Evolutionary conservation across 2,888 invertebrate species (phyloP).

Genomic region (Physocephala rufipes): DNA sequence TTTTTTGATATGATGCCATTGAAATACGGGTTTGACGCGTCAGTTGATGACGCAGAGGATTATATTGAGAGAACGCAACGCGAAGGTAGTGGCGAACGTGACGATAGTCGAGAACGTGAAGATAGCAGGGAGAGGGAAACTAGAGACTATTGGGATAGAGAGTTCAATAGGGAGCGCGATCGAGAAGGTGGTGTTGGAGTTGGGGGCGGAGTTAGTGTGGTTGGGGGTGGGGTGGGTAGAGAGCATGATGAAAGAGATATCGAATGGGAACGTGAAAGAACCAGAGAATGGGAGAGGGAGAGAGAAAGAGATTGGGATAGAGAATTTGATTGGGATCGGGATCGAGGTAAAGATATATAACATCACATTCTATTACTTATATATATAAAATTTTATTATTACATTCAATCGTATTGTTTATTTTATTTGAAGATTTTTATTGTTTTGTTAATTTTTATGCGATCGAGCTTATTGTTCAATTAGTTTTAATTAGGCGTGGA

Average conservation of each 20-base stretch:
- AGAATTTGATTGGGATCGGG: constrained; percentile 65
- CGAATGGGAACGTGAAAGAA: constrained; percentile 63
- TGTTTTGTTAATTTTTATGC: not conserved
- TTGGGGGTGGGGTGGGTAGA: constrained; percentile 57
- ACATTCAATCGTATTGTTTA: constrained; percentile 29
- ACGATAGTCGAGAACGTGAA: constrained; percentile 54
- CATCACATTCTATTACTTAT: constrained; percentile 2
- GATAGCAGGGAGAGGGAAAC: constrained; percentile 50
- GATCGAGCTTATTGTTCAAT: not conserved
- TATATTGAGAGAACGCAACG: constrained; percentile 66
- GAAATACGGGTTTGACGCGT: not conserved
- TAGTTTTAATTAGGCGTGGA: not conserved
- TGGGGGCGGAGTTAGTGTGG: constrained; percentile 53
- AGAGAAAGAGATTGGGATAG: constrained; percentile 65
- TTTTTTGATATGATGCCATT: not conserved
- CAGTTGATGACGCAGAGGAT: constrained; percentile 55
- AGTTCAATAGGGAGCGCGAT: constrained; percentile 56
- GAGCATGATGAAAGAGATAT: constrained; percentile 57
- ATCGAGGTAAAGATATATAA: constrained; percentile 55
- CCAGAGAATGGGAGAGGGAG: constrained; percentile 64
- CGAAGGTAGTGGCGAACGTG: constrained; percentile 53
- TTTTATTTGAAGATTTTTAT: constrained; percentile 24
- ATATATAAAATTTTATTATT: no score
- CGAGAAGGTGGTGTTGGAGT: not conserved
- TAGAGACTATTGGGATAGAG: constrained; percentile 61